Conservation (phyloP, 2,797 vertebrate genomes). For the Lophius americanus region DNA sequence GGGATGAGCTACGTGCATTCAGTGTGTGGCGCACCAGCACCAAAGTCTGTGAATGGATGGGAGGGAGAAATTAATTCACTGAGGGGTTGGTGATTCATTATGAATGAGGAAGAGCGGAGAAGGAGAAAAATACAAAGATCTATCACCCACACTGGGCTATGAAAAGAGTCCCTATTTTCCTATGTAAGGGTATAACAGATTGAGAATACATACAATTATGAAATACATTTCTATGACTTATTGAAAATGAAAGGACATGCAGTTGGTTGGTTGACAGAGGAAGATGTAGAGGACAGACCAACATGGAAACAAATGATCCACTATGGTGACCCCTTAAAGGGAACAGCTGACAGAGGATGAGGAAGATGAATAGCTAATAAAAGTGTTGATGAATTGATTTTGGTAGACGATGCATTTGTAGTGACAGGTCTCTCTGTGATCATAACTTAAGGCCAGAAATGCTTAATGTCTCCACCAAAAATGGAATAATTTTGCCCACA, state of each 20-base stretch:
- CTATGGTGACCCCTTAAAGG: too few relatives aligned
- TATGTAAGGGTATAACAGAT: background rate
- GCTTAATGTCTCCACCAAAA: too few relatives aligned
- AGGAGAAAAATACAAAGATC: constrained; percentile 13
- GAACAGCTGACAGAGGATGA: too few relatives aligned
- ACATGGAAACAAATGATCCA: too few relatives aligned
- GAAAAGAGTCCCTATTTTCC: background rate
- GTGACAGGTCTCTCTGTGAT: too few relatives aligned
- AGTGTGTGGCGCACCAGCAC: constrained; percentile 86
- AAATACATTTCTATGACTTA: background rate
- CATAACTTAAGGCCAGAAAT: too few relatives aligned
- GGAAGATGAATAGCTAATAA: too few relatives aligned
- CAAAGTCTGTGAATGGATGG: constrained; percentile 84
- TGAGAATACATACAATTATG: background rate
- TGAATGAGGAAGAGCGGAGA: constrained; percentile 31
- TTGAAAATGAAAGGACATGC: background rate
- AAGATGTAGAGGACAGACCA: too few relatives aligned
- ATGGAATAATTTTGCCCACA: too few relatives aligned
- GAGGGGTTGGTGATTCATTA: constrained; percentile 35
- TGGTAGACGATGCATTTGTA: too few relatives aligned
- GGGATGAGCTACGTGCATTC: constrained; percentile 82
- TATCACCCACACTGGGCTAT: background rate
- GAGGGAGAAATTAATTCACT: constrained; percentile 49
- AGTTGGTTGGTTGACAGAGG: too few relatives aligned
- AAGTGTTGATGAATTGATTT: too few relatives aligned